A percentile compares a stretch with the other conserved stretches of the same genome.
Conservation (phyloP, 1,140 invertebrate species). For the Drosophila repletoides region DNA sequence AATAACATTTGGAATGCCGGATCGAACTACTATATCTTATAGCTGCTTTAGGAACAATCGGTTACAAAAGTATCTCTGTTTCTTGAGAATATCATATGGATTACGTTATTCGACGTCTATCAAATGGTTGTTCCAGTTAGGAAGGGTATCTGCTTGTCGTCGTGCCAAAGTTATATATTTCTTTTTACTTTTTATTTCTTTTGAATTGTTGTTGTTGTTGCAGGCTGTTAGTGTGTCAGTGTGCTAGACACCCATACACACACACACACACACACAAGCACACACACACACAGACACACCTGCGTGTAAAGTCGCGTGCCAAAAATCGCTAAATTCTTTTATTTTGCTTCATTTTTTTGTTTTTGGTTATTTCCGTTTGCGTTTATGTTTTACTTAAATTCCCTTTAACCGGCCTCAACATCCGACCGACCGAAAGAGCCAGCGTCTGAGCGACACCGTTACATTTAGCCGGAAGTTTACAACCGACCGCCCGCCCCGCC, state of each 20-base stretch:
- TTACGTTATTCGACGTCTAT: too few species aligned
- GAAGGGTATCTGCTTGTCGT: too few species aligned
- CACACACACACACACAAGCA: constrained; percentile 9
- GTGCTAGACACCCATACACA: constrained; percentile 32
- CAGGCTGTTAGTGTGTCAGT: constrained; percentile 55
- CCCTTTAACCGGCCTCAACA: constrained; percentile 76
- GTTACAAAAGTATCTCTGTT: too few species aligned
- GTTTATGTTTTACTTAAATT: constrained; percentile 80
- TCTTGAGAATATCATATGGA: too few species aligned
- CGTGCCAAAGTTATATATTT: too few species aligned
- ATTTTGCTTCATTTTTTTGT: constrained; percentile 30
- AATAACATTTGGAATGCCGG: too few species aligned
- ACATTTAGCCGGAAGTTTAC: constrained; percentile 17
- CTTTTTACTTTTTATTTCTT: constrained; percentile 28
- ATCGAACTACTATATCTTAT: too few species aligned
- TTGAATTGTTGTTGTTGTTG: constrained; percentile 21
- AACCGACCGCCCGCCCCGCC: constrained; percentile 1
- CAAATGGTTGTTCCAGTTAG: too few species aligned
- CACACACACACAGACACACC: neutral
- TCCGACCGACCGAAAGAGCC: constrained; percentile 36
- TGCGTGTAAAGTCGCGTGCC: constrained; percentile 67
- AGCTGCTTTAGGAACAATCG: too few species aligned
- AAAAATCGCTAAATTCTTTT: constrained; percentile 68
- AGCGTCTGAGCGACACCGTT: neutral
- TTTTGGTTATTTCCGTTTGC: constrained; percentile 72